A percentile compares a stretch with the other conserved stretches of the same genome.
phyloP scores from a whole-genome alignment of 1,140 invertebrate genomes.

The Bombyx mori region DNA sequence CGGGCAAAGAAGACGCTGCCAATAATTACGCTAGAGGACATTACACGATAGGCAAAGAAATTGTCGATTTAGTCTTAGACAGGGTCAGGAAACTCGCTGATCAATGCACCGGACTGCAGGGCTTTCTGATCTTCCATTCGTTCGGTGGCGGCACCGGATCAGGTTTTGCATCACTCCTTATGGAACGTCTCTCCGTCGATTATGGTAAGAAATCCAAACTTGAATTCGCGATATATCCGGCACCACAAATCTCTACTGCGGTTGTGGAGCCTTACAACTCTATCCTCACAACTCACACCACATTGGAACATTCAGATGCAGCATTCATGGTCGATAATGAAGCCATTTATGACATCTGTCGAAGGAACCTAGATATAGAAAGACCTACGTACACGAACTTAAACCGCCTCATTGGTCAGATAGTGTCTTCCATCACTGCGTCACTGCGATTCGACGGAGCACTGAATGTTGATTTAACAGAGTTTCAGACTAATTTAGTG shows the following conservation, averaged over 20 bases:
- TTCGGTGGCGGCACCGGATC: slow-evolving; percentile 93
- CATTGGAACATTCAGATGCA: slow-evolving; percentile 88
- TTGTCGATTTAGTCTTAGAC: slow-evolving; percentile 85
- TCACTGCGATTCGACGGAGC: slow-evolving; percentile 74
- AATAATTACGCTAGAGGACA: slow-evolving; percentile 90
- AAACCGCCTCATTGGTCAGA: slow-evolving; percentile 87
- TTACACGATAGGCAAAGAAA: slow-evolving; percentile 91
- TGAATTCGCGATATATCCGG: slow-evolving; percentile 92
- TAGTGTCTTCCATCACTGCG: slow-evolving; percentile 89
- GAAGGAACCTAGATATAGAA: slow-evolving; percentile 89
- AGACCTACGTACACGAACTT: slow-evolving; percentile 85
- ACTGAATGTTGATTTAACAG: slow-evolving; percentile 89
- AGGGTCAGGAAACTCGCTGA: slow-evolving; percentile 86
- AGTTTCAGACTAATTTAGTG: slow-evolving; percentile 91
- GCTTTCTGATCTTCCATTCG: slow-evolving; percentile 91
- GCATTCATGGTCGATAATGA: slow-evolving; percentile 84
- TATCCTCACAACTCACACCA: slow-evolving; percentile 85
- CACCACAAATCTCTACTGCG: slow-evolving; percentile 90
- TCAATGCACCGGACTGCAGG: slow-evolving; percentile 89
- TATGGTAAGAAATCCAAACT: slow-evolving; percentile 93
- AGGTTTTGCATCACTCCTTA: slow-evolving; percentile 88
- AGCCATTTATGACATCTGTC: slow-evolving; percentile 90
- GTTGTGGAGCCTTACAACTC: slow-evolving; percentile 94
- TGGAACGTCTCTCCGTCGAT: slow-evolving; percentile 91
- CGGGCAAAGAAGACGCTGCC: slow-evolving; percentile 88